Percentiles rank a stretch among this genome's conserved stretches.
Conservation (phyloP, 92 coral and sea anemone species). For the Phenganax marumi region DNA sequence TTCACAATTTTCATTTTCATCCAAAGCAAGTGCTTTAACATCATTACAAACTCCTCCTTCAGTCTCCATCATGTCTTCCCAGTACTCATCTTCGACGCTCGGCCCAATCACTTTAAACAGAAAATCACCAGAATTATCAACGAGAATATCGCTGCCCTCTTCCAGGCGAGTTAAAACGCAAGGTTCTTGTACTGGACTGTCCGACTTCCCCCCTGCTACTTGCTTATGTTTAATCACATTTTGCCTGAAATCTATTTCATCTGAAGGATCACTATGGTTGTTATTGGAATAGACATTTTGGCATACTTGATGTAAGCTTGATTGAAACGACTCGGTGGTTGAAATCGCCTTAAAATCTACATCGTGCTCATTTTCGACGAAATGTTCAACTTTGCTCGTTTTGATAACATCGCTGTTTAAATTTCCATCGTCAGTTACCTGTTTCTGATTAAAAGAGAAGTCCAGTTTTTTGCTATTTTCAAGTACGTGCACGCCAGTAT, state of each 20-base stretch:
- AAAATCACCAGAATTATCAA: constrained; percentile 40
- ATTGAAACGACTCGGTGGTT: constrained; percentile 15
- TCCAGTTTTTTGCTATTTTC: neutral
- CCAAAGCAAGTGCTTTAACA: neutral
- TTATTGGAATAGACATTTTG: constrained; percentile 6
- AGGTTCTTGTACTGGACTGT: neutral
- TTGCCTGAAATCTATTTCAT: neutral
- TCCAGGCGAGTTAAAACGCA: constrained; percentile 2
- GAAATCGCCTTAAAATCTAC: neutral
- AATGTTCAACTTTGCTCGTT: neutral
- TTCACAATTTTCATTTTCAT: constrained; percentile 29
- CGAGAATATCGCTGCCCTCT: constrained; percentile 21
- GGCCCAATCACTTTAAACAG: constrained; percentile 36
- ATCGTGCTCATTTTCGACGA: neutral
- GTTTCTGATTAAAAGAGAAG: neutral
- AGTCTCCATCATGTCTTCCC: constrained; percentile 5
- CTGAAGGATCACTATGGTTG: neutral
- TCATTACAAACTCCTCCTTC: neutral
- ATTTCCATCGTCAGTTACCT: neutral
- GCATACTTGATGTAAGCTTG: constrained; percentile 22
- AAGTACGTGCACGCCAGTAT: neutral
- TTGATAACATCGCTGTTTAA: neutral
- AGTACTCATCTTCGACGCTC: neutral
- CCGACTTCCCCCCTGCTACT: neutral
- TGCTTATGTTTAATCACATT: neutral